Conservation (phyloP, 2,888 invertebrate species). For the Embidobia sp. region DNA sequence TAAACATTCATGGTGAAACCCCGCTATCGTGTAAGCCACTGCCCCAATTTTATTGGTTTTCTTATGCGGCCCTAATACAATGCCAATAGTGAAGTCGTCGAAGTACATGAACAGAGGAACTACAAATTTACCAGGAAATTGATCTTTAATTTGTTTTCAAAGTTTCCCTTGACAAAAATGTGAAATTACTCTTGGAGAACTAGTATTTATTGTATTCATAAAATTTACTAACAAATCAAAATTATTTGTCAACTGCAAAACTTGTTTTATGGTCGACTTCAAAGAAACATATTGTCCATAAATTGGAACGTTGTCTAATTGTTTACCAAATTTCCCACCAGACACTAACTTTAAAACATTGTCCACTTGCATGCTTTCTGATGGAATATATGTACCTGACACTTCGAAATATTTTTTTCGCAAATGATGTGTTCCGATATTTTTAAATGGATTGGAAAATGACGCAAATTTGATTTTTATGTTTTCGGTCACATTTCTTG, state of each 20-base stretch:
- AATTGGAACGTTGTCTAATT: background rate
- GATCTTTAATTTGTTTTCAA: slow-evolving; percentile 20
- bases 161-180: slow-evolving; percentile 30
- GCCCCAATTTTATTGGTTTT: slow-evolving; percentile 34
- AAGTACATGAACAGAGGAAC: slow-evolving; percentile 31
- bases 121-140: slow-evolving; percentile 32
- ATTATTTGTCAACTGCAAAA: slow-evolving; percentile 4
- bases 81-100: slow-evolving; percentile 43
- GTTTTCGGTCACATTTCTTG: background rate
- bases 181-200: background rate
- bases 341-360: background rate
- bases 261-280: background rate
- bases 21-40: slow-evolving; percentile 35
- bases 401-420: slow-evolving; percentile 3
- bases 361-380: background rate
- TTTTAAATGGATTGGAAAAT: no score
- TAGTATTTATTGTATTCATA: slow-evolving; percentile 1
- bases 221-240: background rate
- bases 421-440: slow-evolving; percentile 1
- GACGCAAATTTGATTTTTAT: background rate
- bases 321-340: background rate
- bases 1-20: no score
- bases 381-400: background rate
- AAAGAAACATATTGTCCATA: slow-evolving; percentile 15
- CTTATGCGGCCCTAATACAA: slow-evolving; percentile 24